A percentile compares a stretch with the other conserved stretches of the same genome.
Conservation (phyloP, 2,113 vertebrate species). For the Agapornis roseicollis region DNA sequence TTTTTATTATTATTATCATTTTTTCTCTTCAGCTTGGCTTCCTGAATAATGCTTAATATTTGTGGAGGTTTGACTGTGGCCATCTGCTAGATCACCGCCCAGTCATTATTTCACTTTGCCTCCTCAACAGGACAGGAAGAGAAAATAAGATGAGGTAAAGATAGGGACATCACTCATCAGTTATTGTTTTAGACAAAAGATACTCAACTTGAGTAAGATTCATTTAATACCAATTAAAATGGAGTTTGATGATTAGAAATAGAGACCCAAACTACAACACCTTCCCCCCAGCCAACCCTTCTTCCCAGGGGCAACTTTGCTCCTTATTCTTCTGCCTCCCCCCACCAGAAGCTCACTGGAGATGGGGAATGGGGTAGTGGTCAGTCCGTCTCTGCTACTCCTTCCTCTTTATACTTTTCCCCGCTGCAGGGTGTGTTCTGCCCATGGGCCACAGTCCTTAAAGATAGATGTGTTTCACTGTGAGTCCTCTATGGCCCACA, state of each 20-base stretch:
- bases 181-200: background rate
- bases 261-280: background rate
- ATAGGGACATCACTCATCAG: background rate
- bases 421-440: background rate
- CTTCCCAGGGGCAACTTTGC: background rate
- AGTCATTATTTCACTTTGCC: background rate
- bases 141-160: background rate
- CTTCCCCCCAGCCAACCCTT: background rate
- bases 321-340: background rate
- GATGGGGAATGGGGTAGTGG: fast-evolving
- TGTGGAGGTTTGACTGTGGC: background rate
- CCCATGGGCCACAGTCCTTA: background rate
- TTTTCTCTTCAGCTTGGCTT: background rate
- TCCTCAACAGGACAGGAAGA: background rate
- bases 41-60: background rate
- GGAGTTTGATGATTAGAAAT: background rate
- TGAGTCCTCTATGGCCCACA: background rate
- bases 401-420: background rate
- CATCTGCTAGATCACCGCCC: background rate
- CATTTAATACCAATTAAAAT: background rate
- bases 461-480: fast-evolving
- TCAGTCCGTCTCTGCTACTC: background rate
- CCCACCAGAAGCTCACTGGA: background rate
- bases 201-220: background rate
- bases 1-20: background rate